Base-by-base conservation (phyloP, 2,888 invertebrate species). In the Crematogaster levior region DNA sequence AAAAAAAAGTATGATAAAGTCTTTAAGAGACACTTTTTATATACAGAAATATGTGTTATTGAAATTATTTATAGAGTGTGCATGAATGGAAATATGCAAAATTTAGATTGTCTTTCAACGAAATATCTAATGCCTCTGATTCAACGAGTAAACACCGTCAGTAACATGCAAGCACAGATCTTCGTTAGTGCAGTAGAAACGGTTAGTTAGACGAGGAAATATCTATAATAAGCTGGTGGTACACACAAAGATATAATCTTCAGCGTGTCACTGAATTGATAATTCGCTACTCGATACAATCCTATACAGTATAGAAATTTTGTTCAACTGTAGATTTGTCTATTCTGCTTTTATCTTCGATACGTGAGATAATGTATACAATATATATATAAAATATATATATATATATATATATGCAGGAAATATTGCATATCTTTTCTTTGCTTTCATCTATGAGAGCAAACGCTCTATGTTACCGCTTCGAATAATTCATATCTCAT, bases 151-250 rank as follows among this genome's bases (percentile, higher is more conserved):
- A 79, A 79, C 70, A 79, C 34, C 21, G 70, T 1, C 18, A 56
- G 43, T 30, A 30, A 27, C 37, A 37, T 24, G 24, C 34, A 51
- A 43, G 56, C 77, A 24, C 43, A 56, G 77, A 79, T 79, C 70
- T 77, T 77, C 77, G 77, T 77, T 77, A 77, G 75, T 40, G 68
- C 68, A 75, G 68, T 56, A 56, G 72, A 79, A 70, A 79, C 77
- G 56, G 68, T 77, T 77, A 77, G 43, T 79, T 79, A 79, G 56
- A 70, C 70, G 30, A n/a, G 56, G 68, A 66, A 51, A 79, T 68
- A 56, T 79, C 70, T 79, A 43, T 56, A 79, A 70, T 79, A 79
- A 79, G 56, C 56, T 15, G 43, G 30, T 40, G 12, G n/a, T 56
- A 68, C 40, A 56, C 21, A 51, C 53, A 68, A 21, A 51, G 75